phyloP scores from a whole-genome alignment of 2,797 vertebrate genomes.

The Diceros bicornis region DNA sequence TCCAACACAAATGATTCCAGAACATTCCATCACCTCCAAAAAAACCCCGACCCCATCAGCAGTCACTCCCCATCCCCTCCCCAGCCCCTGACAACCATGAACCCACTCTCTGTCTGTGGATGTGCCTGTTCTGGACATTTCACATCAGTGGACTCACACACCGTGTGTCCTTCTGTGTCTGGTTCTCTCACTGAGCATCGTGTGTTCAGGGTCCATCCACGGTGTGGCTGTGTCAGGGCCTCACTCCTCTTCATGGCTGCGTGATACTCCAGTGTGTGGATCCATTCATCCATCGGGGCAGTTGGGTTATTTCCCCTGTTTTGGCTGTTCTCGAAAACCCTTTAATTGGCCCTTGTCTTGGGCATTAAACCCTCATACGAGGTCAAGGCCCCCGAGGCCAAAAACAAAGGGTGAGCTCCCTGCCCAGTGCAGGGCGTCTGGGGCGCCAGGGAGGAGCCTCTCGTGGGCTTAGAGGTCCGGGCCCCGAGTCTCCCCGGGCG shows the following conservation, averaged over 20 bases:
- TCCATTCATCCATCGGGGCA: accelerated
- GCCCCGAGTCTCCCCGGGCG: not conserved
- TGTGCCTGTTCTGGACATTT: accelerated
- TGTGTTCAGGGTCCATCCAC: not conserved
- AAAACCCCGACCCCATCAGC: not conserved
- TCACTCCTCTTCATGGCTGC: not conserved
- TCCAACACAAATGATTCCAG: not conserved
- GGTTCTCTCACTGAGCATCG: not conserved
- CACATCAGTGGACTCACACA: accelerated
- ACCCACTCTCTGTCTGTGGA: not conserved
- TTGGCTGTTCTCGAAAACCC: not conserved
- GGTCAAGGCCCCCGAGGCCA: not conserved
- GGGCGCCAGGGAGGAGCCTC: no score
- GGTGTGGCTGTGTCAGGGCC: accelerated
- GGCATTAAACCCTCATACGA: not conserved
- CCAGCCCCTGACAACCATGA: not conserved
- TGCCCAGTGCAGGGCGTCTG: accelerated
- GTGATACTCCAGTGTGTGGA: accelerated
- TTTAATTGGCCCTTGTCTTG: not conserved
- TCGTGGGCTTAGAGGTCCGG: accelerated
- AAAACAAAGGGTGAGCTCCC: not conserved
- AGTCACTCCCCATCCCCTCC: not conserved
- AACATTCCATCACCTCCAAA: not conserved
- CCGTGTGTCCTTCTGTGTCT: not conserved
- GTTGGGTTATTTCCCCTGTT: not conserved